Conservation (phyloP, 2,113 vertebrate genomes). For the Rallus limicola region DNA sequence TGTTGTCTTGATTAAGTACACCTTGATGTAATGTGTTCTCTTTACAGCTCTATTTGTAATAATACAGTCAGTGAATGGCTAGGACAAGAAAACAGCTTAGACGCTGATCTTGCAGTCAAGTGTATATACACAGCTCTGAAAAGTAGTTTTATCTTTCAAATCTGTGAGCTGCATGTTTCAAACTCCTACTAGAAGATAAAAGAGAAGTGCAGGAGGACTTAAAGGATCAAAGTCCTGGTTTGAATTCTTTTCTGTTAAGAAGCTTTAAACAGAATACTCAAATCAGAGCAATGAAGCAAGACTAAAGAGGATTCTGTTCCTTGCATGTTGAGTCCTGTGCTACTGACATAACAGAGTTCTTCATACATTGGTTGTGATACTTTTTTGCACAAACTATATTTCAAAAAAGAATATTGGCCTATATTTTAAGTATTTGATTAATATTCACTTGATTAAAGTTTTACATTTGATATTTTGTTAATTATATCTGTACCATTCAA, state of each 20-base stretch:
- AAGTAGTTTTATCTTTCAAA: background rate
- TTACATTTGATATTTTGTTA: background rate
- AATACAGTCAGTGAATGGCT: background rate
- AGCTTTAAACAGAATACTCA: background rate
- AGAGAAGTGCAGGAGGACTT: background rate
- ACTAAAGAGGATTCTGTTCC: background rate
- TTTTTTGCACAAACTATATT: background rate
- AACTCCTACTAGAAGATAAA: background rate
- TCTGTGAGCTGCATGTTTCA: background rate
- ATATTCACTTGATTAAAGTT: background rate
- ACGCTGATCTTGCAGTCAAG: background rate
- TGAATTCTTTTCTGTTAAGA: background rate
- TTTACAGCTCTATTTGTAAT: background rate
- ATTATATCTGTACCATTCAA: background rate
- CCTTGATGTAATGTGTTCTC: rapidly evolving
- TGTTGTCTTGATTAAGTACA: background rate
- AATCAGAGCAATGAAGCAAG: background rate
- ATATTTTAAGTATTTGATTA: background rate
- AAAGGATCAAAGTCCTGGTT: background rate
- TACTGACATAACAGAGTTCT: background rate
- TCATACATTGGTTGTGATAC: background rate
- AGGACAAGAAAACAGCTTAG: background rate
- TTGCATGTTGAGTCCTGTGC: background rate
- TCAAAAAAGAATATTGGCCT: background rate
- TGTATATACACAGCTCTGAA: background rate